A percentile compares a stretch with the other conserved stretches of the same genome.
Conservation (phyloP, 2,888 invertebrate genomes). For the Eupeodes luniger region DNA sequence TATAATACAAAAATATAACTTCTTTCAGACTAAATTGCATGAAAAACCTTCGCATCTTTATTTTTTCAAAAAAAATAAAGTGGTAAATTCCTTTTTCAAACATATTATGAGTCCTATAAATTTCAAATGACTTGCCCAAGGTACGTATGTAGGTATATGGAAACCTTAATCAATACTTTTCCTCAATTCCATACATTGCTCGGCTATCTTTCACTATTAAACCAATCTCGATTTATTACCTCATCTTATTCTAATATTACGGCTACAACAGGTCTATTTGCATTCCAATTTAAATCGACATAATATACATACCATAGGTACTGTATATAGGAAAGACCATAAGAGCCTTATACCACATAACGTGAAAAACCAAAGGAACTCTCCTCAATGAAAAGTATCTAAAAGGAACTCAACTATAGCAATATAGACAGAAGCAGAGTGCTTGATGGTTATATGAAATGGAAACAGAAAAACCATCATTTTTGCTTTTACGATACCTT, state of each 20-base stretch:
- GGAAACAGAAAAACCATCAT: slow-evolving; percentile 33
- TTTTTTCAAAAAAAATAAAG: not conserved
- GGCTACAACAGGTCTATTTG: slow-evolving; percentile 70
- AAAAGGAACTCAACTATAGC: not conserved
- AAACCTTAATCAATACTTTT: slow-evolving; percentile 23
- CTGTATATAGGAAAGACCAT: not conserved
- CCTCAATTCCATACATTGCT: not conserved
- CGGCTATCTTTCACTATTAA: slow-evolving; percentile 20
- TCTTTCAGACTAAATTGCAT: not conserved
- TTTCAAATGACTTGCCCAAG: not conserved
- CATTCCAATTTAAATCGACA: slow-evolving; percentile 70
- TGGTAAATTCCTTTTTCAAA: not conserved
- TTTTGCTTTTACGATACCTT: slow-evolving; percentile 66
- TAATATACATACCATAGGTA: not conserved
- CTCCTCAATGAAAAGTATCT: not conserved
- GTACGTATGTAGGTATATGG: not conserved
- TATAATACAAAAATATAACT: not conserved
- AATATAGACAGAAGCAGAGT: not conserved
- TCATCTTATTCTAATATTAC: slow-evolving; percentile 41
- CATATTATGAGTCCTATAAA: not conserved
- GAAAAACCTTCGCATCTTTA: not conserved
- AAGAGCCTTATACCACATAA: slow-evolving; percentile 7
- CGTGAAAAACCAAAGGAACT: slow-evolving; percentile 37
- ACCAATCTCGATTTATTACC: slow-evolving; percentile 69
- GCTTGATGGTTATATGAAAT: slow-evolving; percentile 1